Percentiles rank a stretch among this genome's conserved stretches.
phyloP scores from a whole-genome alignment of 2,113 vertebrate genomes.

The Cyanoliseus patagonus region DNA sequence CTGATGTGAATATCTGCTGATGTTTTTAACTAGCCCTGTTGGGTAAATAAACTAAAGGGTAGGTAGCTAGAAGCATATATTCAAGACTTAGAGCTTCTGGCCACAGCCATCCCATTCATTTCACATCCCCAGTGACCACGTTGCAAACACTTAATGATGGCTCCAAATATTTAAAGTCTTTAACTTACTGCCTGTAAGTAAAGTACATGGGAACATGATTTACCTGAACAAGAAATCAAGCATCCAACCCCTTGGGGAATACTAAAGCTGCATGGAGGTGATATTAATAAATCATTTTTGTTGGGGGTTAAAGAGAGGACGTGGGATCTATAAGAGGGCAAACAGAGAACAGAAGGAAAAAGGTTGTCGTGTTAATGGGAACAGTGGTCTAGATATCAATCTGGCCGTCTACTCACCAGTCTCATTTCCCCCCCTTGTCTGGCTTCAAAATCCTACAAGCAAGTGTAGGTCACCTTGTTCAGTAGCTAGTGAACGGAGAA shows the following conservation, averaged over 20 bases:
- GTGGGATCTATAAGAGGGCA: background rate
- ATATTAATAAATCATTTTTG: background rate
- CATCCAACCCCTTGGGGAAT: background rate
- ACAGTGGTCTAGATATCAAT: constrained; percentile 26
- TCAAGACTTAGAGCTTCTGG: background rate
- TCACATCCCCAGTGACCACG: background rate
- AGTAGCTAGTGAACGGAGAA: background rate
- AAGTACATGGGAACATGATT: background rate
- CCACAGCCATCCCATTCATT: background rate
- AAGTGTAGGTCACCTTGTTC: constrained; percentile 25
- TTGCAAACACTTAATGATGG: background rate
- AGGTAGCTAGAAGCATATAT: background rate
- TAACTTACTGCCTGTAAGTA: background rate
- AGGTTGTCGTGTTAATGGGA: constrained; percentile 3
- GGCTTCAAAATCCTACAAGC: background rate
- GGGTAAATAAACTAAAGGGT: background rate
- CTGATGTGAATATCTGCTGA: background rate
- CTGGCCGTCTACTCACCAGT: background rate
- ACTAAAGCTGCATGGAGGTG: background rate
- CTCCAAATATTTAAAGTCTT: background rate
- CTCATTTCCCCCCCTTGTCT: background rate
- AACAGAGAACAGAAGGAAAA: background rate
- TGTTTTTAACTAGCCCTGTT: background rate
- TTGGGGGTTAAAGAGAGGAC: background rate
- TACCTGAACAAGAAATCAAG: background rate